These are phyloP conservation scores for Drosophila simulans DNA, from an alignment of 1,140 invertebrate genomes.

Conservation along the genomic window DNA sequence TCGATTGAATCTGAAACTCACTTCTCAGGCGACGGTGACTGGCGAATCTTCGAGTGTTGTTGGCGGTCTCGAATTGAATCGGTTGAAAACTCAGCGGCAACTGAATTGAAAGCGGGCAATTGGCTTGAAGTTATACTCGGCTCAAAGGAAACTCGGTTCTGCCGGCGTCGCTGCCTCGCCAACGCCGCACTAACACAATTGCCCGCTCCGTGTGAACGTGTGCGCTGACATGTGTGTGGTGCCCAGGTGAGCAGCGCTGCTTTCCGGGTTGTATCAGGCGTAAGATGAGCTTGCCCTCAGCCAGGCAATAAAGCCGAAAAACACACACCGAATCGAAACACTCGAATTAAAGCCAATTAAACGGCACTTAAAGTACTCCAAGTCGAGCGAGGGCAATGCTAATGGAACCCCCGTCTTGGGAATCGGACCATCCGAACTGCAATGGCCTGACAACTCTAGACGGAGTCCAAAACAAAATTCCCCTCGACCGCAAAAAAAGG, in stretches of 20 bases:
- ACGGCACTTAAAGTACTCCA: conserved; percentile 43
- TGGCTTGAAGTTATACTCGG: conserved; percentile 80
- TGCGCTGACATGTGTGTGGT: conserved; percentile 35
- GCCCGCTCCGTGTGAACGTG: conserved; percentile 31
- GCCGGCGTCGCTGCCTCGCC: conserved; percentile 27
- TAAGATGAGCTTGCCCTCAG: conserved; percentile 33
- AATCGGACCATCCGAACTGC: not conserved
- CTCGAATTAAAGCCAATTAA: conserved; percentile 54
- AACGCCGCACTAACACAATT: conserved; percentile 14
- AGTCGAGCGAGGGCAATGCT: conserved; percentile 45
- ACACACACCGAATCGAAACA: conserved; percentile 12
- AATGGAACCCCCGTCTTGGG: conserved; percentile 4
- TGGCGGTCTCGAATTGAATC: conserved; percentile 60
- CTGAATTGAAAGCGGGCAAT: conserved; percentile 73
- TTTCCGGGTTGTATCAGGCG: conserved; percentile 47
- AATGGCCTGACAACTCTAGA: conserved; percentile 22
- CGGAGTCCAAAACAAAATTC: conserved; percentile 24
- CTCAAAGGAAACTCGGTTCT: conserved; percentile 66
- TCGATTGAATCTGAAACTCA: conserved; percentile 23
- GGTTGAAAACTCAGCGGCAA: conserved; percentile 76
- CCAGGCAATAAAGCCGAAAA: conserved; percentile 19
- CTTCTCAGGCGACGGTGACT: conserved; percentile 33
- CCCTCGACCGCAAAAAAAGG: conserved; percentile 31
- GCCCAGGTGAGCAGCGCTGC: conserved; percentile 19
- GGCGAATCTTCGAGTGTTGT: conserved; percentile 24